Evolutionary conservation across 30 jellyfish, hydroid and myxozoan genomes (phyloP), one percentile per base, ranked within the genome.

Genomic region (Hydractinia symbiolongicarpus): DNA sequence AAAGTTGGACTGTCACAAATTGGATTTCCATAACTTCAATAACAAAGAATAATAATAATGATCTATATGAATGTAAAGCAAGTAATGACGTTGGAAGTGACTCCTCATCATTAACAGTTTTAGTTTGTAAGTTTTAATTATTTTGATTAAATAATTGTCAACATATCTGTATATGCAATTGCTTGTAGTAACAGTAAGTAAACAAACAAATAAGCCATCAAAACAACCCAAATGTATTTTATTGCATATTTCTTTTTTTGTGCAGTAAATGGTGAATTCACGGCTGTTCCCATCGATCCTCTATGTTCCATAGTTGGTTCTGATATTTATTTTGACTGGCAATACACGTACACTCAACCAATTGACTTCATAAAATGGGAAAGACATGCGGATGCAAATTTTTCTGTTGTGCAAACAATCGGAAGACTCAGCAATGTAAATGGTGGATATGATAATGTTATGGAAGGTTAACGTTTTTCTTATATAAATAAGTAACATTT

Each of bases 291-390:
- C 7, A 66, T 20, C 54, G 60, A 30, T 71, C 80, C 80, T 6
- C n/a, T 71, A 15, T 71, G 80, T 50, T 54, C 17, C 0, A 58
- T 58, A 19, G 60, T 19, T 30, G 80, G 80, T 9, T 8, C 9
- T n/a, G n/a, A 30, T 71, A 53, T 53, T 15, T n/a, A 20, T 14
- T 71, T 71, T 50, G 80, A 71, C 50, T 71, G 80, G 80, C 80
- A 71, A 53, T 71, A 71, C 54, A 20, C 54, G n/a, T 71, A 71
- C 67, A 71, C 80, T 53, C 80, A 71, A 71, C 80, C 80, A 7
- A 7, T 20, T 30, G 80, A 71, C 8, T 30, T 20, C 13, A 71
- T 71, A 1, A 30, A 20, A 53, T 71, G 80, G 80, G 44, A n/a
- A n/a, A 10, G 60, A 53, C 50, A 71, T 71, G 4, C 50, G 17